Conservation (phyloP, 2,797 vertebrate species). For the Gymnothorax javanicus region DNA sequence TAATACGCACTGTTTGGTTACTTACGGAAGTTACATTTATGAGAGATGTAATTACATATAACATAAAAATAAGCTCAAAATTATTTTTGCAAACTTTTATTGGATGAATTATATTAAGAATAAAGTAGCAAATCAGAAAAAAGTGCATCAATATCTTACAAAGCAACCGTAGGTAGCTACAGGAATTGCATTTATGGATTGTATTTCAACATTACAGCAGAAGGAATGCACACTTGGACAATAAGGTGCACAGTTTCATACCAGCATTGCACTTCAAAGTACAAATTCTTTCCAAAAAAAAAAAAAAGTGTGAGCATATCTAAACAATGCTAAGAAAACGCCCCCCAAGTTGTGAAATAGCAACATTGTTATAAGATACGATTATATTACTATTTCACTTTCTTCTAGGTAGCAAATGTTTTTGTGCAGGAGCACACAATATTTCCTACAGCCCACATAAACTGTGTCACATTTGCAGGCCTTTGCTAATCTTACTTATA, state of each 20-base stretch:
- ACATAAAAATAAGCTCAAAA: conserved; percentile 33
- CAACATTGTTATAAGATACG: too few species aligned
- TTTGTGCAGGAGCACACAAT: neutral
- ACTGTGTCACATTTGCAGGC: neutral
- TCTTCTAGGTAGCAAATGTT: neutral
- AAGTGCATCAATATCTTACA: conserved; percentile 2
- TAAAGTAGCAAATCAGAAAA: neutral
- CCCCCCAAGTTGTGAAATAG: neutral
- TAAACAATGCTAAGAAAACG: conserved; percentile 7
- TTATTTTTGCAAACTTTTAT: conserved; percentile 25
- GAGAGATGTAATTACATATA: conserved; percentile 28
- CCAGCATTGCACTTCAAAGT: neutral
- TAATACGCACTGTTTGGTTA: neutral
- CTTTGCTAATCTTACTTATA: neutral
- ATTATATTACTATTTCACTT: neutral
- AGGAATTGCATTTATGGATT: neutral
- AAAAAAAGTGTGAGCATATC: neutral
- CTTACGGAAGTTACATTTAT: conserved; percentile 31
- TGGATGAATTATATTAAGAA: conserved; percentile 16
- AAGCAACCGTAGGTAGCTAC: neutral
- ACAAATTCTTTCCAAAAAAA: neutral
- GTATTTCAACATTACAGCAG: neutral
- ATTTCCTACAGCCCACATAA: neutral
- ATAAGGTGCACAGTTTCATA: neutral
- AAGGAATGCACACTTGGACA: conserved; percentile 1